These are phyloP conservation scores for Chrosomus eos DNA, from an alignment of 2,797 vertebrate species.

Conservation along the genomic window DNA sequence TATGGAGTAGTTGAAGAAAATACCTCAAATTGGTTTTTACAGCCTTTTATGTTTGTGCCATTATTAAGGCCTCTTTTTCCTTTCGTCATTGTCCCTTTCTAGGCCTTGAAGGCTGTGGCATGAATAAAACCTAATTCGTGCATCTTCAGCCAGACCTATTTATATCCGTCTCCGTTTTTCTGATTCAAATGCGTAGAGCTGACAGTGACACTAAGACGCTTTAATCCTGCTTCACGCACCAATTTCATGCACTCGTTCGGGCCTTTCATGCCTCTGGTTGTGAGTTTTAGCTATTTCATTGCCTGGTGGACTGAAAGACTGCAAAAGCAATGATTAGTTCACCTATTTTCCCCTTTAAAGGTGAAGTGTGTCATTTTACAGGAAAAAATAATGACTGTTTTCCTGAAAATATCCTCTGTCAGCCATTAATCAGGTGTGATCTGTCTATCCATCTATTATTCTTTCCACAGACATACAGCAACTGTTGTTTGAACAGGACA, in stretches of 20 bases:
- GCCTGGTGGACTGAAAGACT: not conserved
- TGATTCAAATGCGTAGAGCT: slow-evolving; percentile 41
- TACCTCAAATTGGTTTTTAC: slow-evolving; percentile 21
- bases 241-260: slow-evolving; percentile 36
- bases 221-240: slow-evolving; percentile 53
- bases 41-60: slow-evolving; percentile 38
- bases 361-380: not conserved
- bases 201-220: slow-evolving; percentile 49
- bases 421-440: too few relatives aligned
- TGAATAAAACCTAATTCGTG: slow-evolving; percentile 31
- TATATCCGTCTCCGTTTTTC: slow-evolving; percentile 57
- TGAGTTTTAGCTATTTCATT: slow-evolving; percentile 28
- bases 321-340: slow-evolving; percentile 11
- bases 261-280: slow-evolving; percentile 10
- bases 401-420: too few relatives aligned
- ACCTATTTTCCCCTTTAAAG: not conserved
- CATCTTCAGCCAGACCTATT: slow-evolving; percentile 58
- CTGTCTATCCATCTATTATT: not conserved
- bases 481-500: not conserved
- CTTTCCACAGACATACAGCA: not conserved
- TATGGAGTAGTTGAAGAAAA: slow-evolving; percentile 21
- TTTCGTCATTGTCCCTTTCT: slow-evolving; percentile 35
- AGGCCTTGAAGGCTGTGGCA: slow-evolving; percentile 21
- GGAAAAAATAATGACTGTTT: too few relatives aligned
- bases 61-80: slow-evolving; percentile 24